Evolutionary conservation across 64 coral and sea anemone species (phyloP), one percentile per base, ranked within the genome.

Genomic region (Astreopora myriophthalma): DNA sequence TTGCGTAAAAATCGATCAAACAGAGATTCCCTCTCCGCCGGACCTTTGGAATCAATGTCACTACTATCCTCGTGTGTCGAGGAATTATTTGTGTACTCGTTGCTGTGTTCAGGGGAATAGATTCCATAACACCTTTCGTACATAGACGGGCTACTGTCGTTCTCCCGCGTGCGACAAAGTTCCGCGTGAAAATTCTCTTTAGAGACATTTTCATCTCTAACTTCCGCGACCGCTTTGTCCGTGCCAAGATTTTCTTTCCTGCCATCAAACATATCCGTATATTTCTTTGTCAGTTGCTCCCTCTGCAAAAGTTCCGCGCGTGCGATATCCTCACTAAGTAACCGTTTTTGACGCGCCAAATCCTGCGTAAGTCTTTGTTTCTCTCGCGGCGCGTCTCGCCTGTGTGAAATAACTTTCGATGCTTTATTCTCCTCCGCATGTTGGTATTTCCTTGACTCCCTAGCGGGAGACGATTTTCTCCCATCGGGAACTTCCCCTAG

Each of bases 291-390:
- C 11, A 97, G 61, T 60, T 93, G 95, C 42, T 86, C 95, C 27
- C 92, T 76, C 32, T 97, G 95, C 17, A 97, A 38, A 20, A 90
- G 79, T 39, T 97, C 79, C 42, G 91, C 92, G 6, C 95, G 91
- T 57, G 95, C 95, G 64, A 97, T 86, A 91, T 97, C 95, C 60
- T 97, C 95, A 29, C 95, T 97, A 1, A 97, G 36, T n/a, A 97
- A 68, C 23, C 95, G 85, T 55, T 97, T 97, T 35, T 97, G 95
- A 49, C 92, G 73, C 48, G 95, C 95, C 74, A 97, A 90, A 81
- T 97, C 95, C 80, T 97, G 95, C 8, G 95, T 97, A 49, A 97
- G 61, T 49, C 95, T 65, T 87, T 97, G 95, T 71, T 97, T 97
- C 70, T 97, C 95, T 49, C 95, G 88, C 11, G 95, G 95, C 52